Evolutionary conservation across 1,140 invertebrate genomes (phyloP).

Genomic region (Zelostemma sp.): DNA sequence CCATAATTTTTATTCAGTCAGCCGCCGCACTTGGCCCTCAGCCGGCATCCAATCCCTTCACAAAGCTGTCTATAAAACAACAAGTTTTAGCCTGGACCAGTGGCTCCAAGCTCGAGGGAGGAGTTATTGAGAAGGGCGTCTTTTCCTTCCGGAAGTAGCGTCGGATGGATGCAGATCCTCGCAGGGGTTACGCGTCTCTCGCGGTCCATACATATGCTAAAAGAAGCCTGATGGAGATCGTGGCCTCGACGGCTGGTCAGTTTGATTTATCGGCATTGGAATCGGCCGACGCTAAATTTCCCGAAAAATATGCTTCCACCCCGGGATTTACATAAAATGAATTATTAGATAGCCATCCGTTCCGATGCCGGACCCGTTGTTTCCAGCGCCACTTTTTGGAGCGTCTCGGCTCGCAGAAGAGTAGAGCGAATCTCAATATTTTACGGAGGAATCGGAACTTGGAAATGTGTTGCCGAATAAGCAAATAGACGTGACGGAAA

Average conservation of each 20-base stretch:
- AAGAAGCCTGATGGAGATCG: conserved; percentile 56
- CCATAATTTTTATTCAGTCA: conserved; percentile 71
- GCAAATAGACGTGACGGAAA: background rate
- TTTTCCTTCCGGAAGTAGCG: conserved; percentile 39
- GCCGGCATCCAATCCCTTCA: conserved; percentile 30
- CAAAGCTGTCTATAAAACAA: conserved; percentile 38
- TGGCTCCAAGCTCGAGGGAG: conserved; percentile 18
- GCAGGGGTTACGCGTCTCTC: conserved; percentile 46
- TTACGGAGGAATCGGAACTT: background rate
- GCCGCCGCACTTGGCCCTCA: conserved; percentile 46
- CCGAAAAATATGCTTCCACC: conserved; percentile 64
- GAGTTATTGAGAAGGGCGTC: conserved; percentile 23
- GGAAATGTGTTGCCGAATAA: background rate
- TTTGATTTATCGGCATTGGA: conserved; percentile 67
- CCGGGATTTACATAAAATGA: conserved; percentile 68
- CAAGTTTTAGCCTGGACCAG: conserved; percentile 30
- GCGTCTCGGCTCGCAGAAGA: background rate
- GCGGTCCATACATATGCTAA: conserved; percentile 61
- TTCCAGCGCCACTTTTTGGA: conserved; percentile 1
- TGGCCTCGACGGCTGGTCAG: conserved; percentile 56
- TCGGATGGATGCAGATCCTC: conserved; percentile 23
- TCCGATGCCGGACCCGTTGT: conserved; percentile 2
- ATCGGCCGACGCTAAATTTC: conserved; percentile 63
- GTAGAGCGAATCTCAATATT: conserved; percentile 3
- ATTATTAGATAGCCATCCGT: conserved; percentile 56